These are phyloP conservation scores for Escarpia spicata DNA, from an alignment of 2,888 invertebrate species.

Conservation along the genomic window DNA sequence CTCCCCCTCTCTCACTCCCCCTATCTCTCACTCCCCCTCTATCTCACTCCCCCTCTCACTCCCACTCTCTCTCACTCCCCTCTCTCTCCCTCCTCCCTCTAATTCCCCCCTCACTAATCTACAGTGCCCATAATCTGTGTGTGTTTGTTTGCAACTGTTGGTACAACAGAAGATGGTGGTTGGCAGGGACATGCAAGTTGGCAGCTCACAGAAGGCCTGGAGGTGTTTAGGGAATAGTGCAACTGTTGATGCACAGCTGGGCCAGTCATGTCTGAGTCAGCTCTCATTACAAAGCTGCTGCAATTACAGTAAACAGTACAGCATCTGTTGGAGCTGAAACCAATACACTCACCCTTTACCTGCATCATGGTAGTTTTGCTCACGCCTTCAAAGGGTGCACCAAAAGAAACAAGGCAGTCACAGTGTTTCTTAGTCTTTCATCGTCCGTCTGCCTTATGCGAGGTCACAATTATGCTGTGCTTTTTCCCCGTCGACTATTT, in stretches of 20 bases:
- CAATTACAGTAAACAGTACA: neutral
- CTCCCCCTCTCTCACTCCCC: too few species aligned
- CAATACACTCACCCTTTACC: neutral
- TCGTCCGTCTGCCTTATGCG: neutral
- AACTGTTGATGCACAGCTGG: neutral
- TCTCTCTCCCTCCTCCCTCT: too few species aligned
- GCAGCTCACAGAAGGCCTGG: neutral
- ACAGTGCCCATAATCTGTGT: neutral
- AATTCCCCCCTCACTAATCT: neutral
- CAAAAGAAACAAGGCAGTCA: neutral
- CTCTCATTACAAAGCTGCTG: neutral
- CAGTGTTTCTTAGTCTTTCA: neutral
- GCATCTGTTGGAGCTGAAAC: neutral
- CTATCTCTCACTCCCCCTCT: too few species aligned
- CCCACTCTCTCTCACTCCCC: too few species aligned
- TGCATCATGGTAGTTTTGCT: neutral
- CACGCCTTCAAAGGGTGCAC: neutral
- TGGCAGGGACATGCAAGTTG: neutral
- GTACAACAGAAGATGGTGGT: neutral
- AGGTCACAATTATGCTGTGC: neutral
- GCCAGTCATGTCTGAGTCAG: neutral
- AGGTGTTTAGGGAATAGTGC: neutral
- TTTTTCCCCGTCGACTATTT: neutral
- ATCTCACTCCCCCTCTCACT: too few species aligned
- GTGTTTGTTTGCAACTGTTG: neutral